Evolutionary conservation across 2,113 vertebrate species (phyloP).

Genomic region (Pterophyllum scalare): DNA sequence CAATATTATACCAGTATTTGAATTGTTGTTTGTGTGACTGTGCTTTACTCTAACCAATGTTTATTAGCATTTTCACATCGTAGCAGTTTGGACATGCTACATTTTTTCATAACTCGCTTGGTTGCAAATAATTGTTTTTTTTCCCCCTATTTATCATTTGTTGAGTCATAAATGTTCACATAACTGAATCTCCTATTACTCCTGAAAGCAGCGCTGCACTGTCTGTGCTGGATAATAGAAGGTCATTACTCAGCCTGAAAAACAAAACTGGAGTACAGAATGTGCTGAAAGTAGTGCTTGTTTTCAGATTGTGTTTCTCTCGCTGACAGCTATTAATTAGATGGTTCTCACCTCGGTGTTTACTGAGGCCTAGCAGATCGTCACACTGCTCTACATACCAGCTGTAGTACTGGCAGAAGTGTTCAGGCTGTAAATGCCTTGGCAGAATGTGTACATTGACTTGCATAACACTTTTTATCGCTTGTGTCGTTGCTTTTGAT

Average conservation of each 20-base stretch:
- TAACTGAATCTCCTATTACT: background rate
- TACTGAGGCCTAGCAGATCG: background rate
- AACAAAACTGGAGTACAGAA: constrained; percentile 41
- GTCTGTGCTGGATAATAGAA: background rate
- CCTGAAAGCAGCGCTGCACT: background rate
- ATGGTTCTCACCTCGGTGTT: background rate
- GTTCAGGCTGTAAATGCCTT: constrained; percentile 4
- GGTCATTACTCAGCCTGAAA: background rate
- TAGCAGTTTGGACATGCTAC: no score
- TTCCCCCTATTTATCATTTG: background rate
- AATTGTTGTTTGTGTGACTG: background rate
- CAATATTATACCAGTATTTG: background rate
- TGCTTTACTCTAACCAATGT: background rate
- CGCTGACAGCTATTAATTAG: constrained; percentile 28
- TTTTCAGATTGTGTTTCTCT: background rate
- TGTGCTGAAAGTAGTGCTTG: constrained; percentile 33
- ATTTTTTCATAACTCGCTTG: no score
- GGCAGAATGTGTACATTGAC: background rate
- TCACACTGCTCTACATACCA: background rate
- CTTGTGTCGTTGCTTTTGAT: background rate
- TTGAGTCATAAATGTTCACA: background rate
- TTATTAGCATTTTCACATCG: background rate
- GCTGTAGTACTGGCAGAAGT: background rate
- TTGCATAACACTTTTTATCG: background rate
- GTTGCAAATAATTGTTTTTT: no score